Conservation (phyloP, 2,888 invertebrate genomes). For the Eretmocerus hayati region DNA sequence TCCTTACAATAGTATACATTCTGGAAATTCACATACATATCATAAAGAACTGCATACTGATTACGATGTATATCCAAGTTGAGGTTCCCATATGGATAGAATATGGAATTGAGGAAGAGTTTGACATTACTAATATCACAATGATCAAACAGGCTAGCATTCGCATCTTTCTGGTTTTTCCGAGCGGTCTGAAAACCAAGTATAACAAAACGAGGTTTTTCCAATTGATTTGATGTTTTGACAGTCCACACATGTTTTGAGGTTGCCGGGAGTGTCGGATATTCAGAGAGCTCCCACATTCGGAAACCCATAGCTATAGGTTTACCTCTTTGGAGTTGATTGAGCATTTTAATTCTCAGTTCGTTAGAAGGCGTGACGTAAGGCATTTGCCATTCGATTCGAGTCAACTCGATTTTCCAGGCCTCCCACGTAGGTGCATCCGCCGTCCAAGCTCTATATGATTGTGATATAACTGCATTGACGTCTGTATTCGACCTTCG, state of each 20-base stretch:
- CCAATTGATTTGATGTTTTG: conserved; percentile 34
- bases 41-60: conserved; percentile 14
- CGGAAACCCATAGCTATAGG: conserved; percentile 30
- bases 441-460: not conserved
- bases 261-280: conserved; percentile 36
- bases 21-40: conserved; percentile 18
- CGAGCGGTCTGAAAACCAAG: conserved; percentile 41
- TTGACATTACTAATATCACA: conserved; percentile 37
- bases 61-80: conserved; percentile 11
- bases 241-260: conserved; percentile 33
- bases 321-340: conserved; percentile 18
- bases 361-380: conserved; percentile 19
- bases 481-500: not conserved
- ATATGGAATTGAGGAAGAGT: conserved; percentile 36
- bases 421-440: conserved; percentile 19
- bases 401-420: conserved; percentile 27
- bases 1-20: conserved; percentile 22
- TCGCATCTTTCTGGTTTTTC: conserved; percentile 29
- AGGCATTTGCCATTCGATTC: conserved; percentile 12
- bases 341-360: conserved; percentile 21
- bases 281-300: conserved; percentile 41
- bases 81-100: conserved; percentile 31
- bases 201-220: conserved; percentile 41
- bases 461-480: not conserved
- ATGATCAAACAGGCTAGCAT: conserved; percentile 27